Evolutionary conservation across 2,113 vertebrate genomes (phyloP).

Genomic region (Haliaeetus leucogaster): DNA sequence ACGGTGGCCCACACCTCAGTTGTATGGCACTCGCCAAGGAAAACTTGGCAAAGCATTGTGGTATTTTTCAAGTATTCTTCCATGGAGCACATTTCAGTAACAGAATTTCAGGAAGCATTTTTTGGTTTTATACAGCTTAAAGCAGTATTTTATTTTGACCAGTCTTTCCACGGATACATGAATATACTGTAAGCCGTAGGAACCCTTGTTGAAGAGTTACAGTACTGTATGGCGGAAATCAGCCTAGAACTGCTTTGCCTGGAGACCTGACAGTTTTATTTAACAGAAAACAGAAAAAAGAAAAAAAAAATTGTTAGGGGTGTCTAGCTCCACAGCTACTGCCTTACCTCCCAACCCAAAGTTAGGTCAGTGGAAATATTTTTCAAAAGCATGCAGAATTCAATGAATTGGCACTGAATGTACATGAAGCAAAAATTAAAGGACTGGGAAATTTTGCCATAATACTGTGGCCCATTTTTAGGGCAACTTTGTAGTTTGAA

Average conservation of each 20-base stretch:
- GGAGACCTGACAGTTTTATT: conserved; percentile 16
- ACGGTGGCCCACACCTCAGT: background rate
- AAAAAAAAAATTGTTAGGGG: background rate
- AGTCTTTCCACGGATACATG: background rate
- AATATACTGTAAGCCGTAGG: background rate
- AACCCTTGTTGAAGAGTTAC: background rate
- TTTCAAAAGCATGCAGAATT: background rate
- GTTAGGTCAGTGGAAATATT: background rate
- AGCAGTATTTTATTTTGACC: conserved; percentile 18
- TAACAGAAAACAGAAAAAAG: conserved; percentile 6
- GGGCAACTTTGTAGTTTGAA: background rate
- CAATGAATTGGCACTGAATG: background rate
- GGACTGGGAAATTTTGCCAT: background rate
- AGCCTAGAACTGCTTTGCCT: conserved; percentile 17
- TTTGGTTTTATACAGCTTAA: background rate
- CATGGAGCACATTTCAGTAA: background rate
- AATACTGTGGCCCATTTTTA: background rate
- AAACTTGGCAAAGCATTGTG: background rate
- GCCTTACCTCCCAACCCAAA: background rate
- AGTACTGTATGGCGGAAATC: conserved; percentile 3
- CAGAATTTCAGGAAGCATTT: background rate
- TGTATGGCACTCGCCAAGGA: background rate
- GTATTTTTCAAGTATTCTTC: background rate
- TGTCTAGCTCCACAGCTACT: background rate
- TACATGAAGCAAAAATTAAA: background rate